Evolutionary conservation across 2,888 invertebrate genomes (phyloP).

Genomic region (Carabus problematicus): DNA sequence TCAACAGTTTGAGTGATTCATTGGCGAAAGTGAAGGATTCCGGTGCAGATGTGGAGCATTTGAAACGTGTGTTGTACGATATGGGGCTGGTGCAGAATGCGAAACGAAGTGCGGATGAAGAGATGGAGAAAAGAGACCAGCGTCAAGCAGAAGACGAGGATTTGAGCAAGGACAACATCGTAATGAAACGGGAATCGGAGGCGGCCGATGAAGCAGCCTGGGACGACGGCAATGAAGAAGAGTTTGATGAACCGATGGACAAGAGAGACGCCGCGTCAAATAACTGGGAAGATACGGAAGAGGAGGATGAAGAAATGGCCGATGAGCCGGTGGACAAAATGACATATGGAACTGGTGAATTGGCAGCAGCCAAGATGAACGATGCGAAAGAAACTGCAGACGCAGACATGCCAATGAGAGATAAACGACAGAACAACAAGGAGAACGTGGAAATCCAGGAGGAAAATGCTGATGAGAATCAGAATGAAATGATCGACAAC

Average conservation of each 20-base stretch:
- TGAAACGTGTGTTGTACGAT: constrained; percentile 48
- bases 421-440: constrained; percentile 20
- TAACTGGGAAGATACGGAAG: constrained; percentile 44
- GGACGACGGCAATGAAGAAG: no score
- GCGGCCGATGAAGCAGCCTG: not conserved
- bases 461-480: constrained; percentile 1
- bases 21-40: constrained; percentile 37
- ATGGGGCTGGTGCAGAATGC: constrained; percentile 48
- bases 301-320: constrained; percentile 43
- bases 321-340: constrained; percentile 49
- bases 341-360: constrained; percentile 44
- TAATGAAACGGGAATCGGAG: constrained; percentile 24
- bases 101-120: constrained; percentile 39
- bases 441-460: not conserved
- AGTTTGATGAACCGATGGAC: constrained; percentile 3
- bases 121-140: constrained; percentile 33
- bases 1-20: constrained; percentile 23
- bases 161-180: constrained; percentile 12
- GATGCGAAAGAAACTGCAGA: constrained; percentile 14
- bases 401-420: not conserved
- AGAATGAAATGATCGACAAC: constrained; percentile 14
- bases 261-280: constrained; percentile 34
- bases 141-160: constrained; percentile 25
- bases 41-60: constrained; percentile 48
- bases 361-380: not conserved